Base-by-base conservation (phyloP, 2,888 invertebrate species). In the Dryococelus australis region DNA sequence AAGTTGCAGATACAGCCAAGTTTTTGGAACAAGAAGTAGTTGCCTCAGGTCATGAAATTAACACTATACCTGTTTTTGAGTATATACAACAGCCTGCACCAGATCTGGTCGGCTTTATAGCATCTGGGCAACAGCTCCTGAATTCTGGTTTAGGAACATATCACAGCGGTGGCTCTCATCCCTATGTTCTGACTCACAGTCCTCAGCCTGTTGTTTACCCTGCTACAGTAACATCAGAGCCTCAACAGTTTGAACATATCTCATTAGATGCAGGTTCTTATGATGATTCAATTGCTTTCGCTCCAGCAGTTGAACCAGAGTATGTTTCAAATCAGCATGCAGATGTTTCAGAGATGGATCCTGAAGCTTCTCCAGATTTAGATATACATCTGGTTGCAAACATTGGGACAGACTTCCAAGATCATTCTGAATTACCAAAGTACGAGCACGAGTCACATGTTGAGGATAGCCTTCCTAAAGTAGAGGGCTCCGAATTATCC, bases 81-180 rank as follows among this genome's bases (percentile, higher is more conserved):
- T 93, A 93, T 88, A 92, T 93, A 26, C 93, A 93, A 88, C 93
- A 93, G 1, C 91, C 93, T 86, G 93, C 93, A 0, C 93, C 93
- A 0, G 93, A 94, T 89, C 91, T 94, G 89, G 93, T 93, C 12
- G 93, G 93, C 47, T 94, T 93, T 89, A 93, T 94, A 87, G 92
- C 92, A 51, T 92, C 93, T n/a, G 92, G 92, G 10, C 92, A 93
- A 89, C 92, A 93, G 87, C 89, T 93, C 85, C 91, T 93, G 87
- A 93, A 92, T 90, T 93, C 94, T 10, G 94, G 93, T 89, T 91
- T 94, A 87, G 93, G 92, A 84, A 92, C 93, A 27, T 94, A 93
- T 90, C 93, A 92, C 86, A 90, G 83, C 24, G 83, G 83, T 24
- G 83, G 28, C 28, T 24, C 86, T 47, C 85, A 87, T 24, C 87